Evolutionary conservation across 2,113 vertebrate species (phyloP).

Genomic region (Gallinago paraguaiae): DNA sequence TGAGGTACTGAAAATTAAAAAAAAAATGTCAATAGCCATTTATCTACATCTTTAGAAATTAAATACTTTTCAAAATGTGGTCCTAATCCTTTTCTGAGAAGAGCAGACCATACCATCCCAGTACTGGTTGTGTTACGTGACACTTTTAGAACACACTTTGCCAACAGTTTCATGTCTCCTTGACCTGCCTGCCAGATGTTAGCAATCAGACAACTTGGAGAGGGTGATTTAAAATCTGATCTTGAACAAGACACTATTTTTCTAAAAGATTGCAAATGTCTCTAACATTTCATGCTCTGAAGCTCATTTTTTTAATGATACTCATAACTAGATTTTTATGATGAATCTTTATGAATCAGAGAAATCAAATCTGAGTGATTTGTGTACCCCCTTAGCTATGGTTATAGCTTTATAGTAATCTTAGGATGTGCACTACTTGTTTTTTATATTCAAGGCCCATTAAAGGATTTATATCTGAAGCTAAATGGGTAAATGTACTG

Average conservation of each 20-base stretch:
- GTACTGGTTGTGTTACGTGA: neutral
- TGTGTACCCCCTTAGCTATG: neutral
- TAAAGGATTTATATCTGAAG: neutral
- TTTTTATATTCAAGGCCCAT: neutral
- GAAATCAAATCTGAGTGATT: constrained; percentile 55
- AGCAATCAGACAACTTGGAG: neutral
- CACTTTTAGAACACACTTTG: neutral
- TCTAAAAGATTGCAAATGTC: constrained; percentile 1
- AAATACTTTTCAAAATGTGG: neutral
- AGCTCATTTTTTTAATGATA: constrained; percentile 9
- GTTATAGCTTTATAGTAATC: neutral
- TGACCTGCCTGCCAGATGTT: neutral
- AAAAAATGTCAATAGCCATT: neutral
- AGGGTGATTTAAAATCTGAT: constrained; percentile 20
- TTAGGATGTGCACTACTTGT: neutral
- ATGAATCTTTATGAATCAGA: constrained; percentile 45
- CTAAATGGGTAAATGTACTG: neutral
- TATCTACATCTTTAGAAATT: neutral
- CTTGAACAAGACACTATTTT: constrained; percentile 4
- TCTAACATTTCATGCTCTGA: constrained; percentile 43
- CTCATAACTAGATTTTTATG: constrained; percentile 51
- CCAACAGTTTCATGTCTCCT: neutral
- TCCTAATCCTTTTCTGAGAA: neutral
- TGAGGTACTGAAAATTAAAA: neutral
- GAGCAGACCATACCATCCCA: neutral